phyloP scores from a whole-genome alignment of 2,888 invertebrate genomes.

The Euzophera pinguis region DNA sequence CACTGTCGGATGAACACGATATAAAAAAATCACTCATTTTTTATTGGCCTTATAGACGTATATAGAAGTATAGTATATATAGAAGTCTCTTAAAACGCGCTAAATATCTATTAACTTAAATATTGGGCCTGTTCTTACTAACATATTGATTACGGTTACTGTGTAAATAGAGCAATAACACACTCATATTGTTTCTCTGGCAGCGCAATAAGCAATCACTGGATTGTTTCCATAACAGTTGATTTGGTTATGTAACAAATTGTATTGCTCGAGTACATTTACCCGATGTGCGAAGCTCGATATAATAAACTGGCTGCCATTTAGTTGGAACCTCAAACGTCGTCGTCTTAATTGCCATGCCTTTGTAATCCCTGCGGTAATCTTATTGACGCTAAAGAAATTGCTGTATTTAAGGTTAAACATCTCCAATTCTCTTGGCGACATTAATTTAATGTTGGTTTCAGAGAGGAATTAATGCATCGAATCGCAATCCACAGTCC shows the following conservation, averaged over 20 bases:
- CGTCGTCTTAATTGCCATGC: slow-evolving; percentile 37
- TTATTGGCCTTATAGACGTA: too few species aligned
- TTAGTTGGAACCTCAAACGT: slow-evolving; percentile 42
- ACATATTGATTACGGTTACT: slow-evolving; percentile 1
- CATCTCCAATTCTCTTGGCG: slow-evolving; percentile 27
- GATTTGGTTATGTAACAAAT: slow-evolving; percentile 48
- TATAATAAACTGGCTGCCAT: slow-evolving; percentile 42
- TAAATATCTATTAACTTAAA: too few species aligned
- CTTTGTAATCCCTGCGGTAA: slow-evolving; percentile 45
- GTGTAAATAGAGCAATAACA: slow-evolving; percentile 51
- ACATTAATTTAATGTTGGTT: slow-evolving; percentile 14
- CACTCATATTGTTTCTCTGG: slow-evolving; percentile 38
- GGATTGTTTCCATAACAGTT: slow-evolving; percentile 60
- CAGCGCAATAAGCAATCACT: slow-evolving; percentile 42
- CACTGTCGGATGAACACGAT: slow-evolving; percentile 52
- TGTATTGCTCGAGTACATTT: slow-evolving; percentile 39
- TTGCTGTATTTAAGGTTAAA: slow-evolving; percentile 38
- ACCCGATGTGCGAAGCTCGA: slow-evolving; percentile 28
- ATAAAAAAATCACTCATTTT: not conserved
- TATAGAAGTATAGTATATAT: too few species aligned
- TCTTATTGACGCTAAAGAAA: slow-evolving; percentile 46
- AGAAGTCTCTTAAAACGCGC: too few species aligned
- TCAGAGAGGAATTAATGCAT: not conserved
- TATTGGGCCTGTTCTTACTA: slow-evolving; percentile 15
- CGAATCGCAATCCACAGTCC: not conserved